Evolutionary conservation across 2,797 vertebrate species (phyloP).

Genomic region (Eremophila alpestris): DNA sequence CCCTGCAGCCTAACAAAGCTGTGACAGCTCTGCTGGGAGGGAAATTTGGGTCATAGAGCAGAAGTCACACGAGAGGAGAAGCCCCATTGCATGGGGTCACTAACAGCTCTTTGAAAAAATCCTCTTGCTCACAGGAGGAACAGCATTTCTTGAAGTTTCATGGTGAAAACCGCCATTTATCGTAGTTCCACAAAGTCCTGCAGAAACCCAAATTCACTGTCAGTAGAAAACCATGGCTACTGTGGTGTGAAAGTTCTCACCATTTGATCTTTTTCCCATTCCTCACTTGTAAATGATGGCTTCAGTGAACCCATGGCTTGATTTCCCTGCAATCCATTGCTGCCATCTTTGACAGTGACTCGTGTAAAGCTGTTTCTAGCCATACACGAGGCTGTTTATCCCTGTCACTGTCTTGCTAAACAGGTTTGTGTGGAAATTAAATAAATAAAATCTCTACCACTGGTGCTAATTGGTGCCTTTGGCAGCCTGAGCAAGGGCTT

Average conservation of each 20-base stretch:
- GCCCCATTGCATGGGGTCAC: neutral
- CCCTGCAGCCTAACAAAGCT: neutral
- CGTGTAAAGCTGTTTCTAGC: neutral
- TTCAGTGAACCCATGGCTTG: neutral
- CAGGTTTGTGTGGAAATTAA: constrained; percentile 52
- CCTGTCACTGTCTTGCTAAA: constrained; percentile 20
- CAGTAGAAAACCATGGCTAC: neutral
- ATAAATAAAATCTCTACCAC: constrained; percentile 34
- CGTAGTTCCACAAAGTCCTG: accelerated
- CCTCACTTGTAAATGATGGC: neutral
- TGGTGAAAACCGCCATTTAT: neutral
- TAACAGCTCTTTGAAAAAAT: neutral
- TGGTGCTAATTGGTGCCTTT: constrained; percentile 62
- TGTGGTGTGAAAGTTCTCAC: neutral
- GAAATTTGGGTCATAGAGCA: neutral
- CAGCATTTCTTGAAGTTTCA: neutral
- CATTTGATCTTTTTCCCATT: neutral
- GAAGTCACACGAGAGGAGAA: accelerated
- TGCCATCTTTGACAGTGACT: constrained; percentile 15
- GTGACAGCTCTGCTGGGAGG: neutral
- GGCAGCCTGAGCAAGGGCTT: constrained; percentile 39
- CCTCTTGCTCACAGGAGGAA: neutral
- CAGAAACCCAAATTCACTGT: neutral
- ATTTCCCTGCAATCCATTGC: neutral
- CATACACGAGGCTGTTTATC: neutral